These are phyloP conservation scores for Polydrusus cervinus DNA, from an alignment of 2,888 invertebrate species.

Conservation along the genomic window DNA sequence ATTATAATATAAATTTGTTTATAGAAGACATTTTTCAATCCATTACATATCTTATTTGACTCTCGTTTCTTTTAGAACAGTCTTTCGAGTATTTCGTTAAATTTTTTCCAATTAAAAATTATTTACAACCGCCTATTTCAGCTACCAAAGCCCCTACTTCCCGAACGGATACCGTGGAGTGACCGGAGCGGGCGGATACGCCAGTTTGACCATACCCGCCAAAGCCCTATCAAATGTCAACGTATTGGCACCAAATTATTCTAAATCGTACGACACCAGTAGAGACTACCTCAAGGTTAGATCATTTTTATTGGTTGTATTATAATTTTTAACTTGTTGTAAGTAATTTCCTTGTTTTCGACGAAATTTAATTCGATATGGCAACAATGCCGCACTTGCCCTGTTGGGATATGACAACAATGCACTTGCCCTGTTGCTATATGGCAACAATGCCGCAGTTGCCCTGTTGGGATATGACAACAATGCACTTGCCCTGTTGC, in stretches of 20 bases:
- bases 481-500: background rate
- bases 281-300: slow-evolving; percentile 68
- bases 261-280: slow-evolving; percentile 68
- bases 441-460: background rate
- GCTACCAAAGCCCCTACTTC: slow-evolving; percentile 71
- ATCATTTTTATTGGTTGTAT: background rate
- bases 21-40: too few relatives aligned
- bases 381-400: background rate
- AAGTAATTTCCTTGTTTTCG: background rate
- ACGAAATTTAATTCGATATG: background rate
- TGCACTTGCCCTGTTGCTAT: background rate
- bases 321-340: background rate
- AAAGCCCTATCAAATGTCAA: slow-evolving; percentile 75
- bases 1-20: too few relatives aligned
- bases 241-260: slow-evolving; percentile 73
- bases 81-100: background rate
- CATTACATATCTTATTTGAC: too few relatives aligned
- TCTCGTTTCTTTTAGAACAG: too few relatives aligned
- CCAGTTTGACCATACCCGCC: slow-evolving; percentile 79
- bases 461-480: background rate
- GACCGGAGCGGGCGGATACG: slow-evolving; percentile 75
- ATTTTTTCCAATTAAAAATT: background rate
- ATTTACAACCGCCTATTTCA: slow-evolving; percentile 54
- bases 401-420: background rate
- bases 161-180: slow-evolving; percentile 73